Evolutionary conservation across 2,113 vertebrate genomes (phyloP).

Genomic region (Tetrax tetrax): DNA sequence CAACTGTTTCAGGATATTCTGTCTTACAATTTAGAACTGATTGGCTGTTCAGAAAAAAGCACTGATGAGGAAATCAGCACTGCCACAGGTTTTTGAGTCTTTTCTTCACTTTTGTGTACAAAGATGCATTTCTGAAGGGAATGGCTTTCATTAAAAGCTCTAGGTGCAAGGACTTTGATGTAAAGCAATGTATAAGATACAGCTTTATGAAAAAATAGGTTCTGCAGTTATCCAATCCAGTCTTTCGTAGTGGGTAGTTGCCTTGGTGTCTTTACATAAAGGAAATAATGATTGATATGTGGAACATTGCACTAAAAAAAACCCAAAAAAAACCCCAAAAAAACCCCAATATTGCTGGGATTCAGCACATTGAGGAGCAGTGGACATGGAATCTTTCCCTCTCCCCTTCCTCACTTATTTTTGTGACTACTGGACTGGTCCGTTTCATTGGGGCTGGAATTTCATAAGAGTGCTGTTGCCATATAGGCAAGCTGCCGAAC

Average conservation of each 20-base stretch:
- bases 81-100: conserved; percentile 83
- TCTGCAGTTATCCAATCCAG: not conserved
- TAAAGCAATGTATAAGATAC: not conserved
- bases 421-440: not conserved
- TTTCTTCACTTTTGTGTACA: not conserved
- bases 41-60: conserved; percentile 88
- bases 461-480: not conserved
- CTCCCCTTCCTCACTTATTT: not conserved
- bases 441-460: not conserved
- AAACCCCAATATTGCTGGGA: not conserved
- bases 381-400: not conserved
- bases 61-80: conserved; percentile 81
- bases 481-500: not conserved
- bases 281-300: not conserved
- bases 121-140: not conserved
- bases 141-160: not conserved
- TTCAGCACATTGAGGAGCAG: not conserved
- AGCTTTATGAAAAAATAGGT: not conserved
- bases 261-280: not conserved
- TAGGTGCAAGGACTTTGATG: not conserved
- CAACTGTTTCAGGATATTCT: conserved; percentile 94
- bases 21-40: conserved; percentile 91
- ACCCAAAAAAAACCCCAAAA: too few species aligned
- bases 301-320: not conserved
- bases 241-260: not conserved